These are phyloP conservation scores for Pseudocheirus occidentalis DNA, from an alignment of 2,797 vertebrate species.

Conservation along the genomic window DNA sequence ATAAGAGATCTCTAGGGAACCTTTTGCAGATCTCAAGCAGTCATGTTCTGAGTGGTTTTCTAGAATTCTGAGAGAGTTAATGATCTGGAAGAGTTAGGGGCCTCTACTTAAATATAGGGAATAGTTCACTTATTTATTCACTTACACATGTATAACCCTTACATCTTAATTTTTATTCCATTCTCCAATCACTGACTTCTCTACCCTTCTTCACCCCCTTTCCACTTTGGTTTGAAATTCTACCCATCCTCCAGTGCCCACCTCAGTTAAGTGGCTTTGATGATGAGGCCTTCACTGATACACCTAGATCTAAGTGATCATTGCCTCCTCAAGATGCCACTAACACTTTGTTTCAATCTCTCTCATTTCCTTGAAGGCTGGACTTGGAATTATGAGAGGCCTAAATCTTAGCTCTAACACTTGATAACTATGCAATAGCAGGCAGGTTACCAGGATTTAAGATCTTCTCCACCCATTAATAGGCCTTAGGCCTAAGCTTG, in stretches of 20 bases:
- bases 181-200: not conserved
- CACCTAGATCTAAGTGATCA: not conserved
- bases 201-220: too few relatives aligned
- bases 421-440: not conserved
- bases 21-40: not conserved
- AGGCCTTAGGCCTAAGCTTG: too few relatives aligned
- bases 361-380: not conserved
- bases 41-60: too few relatives aligned
- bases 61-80: too few relatives aligned
- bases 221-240: not conserved
- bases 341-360: not conserved
- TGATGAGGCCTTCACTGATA: not conserved
- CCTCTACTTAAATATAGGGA: not conserved
- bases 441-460: not conserved
- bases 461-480: too few relatives aligned
- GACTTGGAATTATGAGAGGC: not conserved
- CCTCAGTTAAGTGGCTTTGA: not conserved
- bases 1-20: not conserved
- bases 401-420: not conserved
- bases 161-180: not conserved
- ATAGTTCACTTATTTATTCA: not conserved
- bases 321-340: not conserved
- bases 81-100: not conserved
- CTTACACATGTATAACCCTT: not conserved
- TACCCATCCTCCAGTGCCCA: not conserved